These are phyloP conservation scores for Ridgeia piscesae DNA, from an alignment of 1,140 invertebrate species.

Conservation along the genomic window DNA sequence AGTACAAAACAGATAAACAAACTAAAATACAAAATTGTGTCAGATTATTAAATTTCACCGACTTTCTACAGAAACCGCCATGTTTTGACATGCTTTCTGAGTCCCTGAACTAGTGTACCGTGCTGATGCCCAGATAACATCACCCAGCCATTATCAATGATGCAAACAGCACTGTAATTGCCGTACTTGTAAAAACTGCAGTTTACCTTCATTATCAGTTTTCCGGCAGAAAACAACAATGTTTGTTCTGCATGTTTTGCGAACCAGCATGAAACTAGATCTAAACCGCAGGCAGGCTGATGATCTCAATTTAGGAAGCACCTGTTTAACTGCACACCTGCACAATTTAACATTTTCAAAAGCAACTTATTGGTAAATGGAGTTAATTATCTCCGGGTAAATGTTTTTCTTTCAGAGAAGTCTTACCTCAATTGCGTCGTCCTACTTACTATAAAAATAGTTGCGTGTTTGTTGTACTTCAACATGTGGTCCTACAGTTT, in stretches of 20 bases:
- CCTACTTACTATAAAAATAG: not conserved
- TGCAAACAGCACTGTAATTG: not conserved
- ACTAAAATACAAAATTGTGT: not conserved
- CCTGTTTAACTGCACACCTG: not conserved
- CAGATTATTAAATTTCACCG: not conserved
- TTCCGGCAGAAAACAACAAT: not conserved
- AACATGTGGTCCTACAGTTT: not conserved
- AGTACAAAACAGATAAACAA: too few relatives aligned
- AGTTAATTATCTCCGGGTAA: not conserved
- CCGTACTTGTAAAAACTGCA: not conserved
- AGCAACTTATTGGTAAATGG: not conserved
- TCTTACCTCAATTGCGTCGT: not conserved
- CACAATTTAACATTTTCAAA: not conserved
- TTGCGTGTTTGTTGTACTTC: not conserved
- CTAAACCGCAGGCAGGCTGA: not conserved
- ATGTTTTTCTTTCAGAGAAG: not conserved
- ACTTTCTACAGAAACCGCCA: not conserved
- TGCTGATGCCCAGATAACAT: not conserved
- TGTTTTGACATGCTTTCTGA: not conserved
- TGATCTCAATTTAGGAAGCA: not conserved
- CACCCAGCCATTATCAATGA: not conserved
- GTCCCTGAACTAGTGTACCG: not conserved
- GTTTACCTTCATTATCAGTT: not conserved
- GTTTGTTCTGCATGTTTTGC: not conserved
- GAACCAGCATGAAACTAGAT: not conserved